phyloP scores from a whole-genome alignment of 2,888 invertebrate genomes.

The Trachelus tabidus region DNA sequence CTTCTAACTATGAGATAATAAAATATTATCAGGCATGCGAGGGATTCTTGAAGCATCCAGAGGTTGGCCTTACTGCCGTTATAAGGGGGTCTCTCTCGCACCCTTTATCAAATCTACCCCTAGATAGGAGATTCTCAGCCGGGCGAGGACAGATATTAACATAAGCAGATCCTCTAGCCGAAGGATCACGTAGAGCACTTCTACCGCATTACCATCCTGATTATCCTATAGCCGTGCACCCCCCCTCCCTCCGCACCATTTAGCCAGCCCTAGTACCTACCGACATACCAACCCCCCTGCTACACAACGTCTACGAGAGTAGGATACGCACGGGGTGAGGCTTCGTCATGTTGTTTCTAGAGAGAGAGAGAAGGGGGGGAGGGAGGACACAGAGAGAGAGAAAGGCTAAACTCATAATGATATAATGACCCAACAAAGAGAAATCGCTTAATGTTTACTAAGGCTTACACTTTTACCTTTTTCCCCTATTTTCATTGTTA shows the following conservation, averaged over 20 bases:
- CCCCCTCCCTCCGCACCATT: background rate
- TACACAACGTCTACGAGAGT: background rate
- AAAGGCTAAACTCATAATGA: background rate
- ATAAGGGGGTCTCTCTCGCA: background rate
- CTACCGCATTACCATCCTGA: conserved; percentile 56
- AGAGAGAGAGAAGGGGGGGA: background rate
- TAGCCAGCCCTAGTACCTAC: background rate
- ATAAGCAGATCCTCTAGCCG: conserved; percentile 55
- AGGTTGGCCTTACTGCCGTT: background rate
- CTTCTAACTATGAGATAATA: conserved; percentile 37
- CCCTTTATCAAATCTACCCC: background rate
- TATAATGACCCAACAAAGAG: background rate
- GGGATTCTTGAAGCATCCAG: conserved; percentile 10
- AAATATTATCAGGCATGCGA: conserved; percentile 33
- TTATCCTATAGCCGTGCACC: conserved; percentile 44
- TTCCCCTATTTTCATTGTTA: background rate
- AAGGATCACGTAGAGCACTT: conserved; percentile 54
- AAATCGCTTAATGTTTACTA: background rate
- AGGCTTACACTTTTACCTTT: background rate
- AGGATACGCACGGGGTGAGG: background rate
- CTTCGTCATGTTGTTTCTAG: background rate
- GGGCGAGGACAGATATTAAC: conserved; percentile 51
- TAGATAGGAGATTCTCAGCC: background rate
- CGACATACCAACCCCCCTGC: background rate
- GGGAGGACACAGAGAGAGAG: conserved; percentile 4